phyloP scores from a whole-genome alignment of 2,113 vertebrate species.

The Clarias gariepinus region DNA sequence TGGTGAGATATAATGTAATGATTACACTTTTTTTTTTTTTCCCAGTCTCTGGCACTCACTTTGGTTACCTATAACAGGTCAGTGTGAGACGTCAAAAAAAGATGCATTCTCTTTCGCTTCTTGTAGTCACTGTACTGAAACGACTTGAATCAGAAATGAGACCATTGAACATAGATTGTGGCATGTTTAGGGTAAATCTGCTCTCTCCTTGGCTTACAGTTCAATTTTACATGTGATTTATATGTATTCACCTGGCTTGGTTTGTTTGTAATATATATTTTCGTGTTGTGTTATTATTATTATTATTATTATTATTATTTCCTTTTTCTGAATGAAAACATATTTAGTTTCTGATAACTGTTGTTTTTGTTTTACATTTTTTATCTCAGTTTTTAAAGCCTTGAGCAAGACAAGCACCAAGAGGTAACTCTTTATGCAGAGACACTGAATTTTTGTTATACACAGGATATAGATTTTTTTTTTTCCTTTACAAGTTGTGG shows the following conservation, averaged over 20 bases:
- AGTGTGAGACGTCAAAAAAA: conserved; percentile 45
- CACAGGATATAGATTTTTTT: conserved; percentile 61
- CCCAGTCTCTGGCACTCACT: conserved; percentile 17
- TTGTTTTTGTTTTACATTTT: conserved; percentile 40
- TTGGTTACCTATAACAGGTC: conserved; percentile 21
- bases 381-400: conserved; percentile 31
- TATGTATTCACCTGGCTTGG: conserved; percentile 54
- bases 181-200: conserved; percentile 66
- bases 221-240: conserved; percentile 53
- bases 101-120: conserved; percentile 29
- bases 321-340: conserved; percentile 22
- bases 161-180: conserved; percentile 73
- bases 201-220: conserved; percentile 56
- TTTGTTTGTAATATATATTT: conserved; percentile 48
- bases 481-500: conserved; percentile 38
- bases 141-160: conserved; percentile 76
- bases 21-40: conserved; percentile 1
- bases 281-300: conserved; percentile 33
- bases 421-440: conserved; percentile 56
- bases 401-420: conserved; percentile 29
- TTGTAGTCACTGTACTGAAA: conserved; percentile 73
- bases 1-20: conserved; percentile 32
- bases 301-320: conserved; percentile 40
- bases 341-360: conserved; percentile 33
- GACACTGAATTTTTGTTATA: conserved; percentile 64